These are phyloP conservation scores for Pontoporia blainvillei DNA, from an alignment of 2,113 vertebrate genomes.

Conservation along the genomic window DNA sequence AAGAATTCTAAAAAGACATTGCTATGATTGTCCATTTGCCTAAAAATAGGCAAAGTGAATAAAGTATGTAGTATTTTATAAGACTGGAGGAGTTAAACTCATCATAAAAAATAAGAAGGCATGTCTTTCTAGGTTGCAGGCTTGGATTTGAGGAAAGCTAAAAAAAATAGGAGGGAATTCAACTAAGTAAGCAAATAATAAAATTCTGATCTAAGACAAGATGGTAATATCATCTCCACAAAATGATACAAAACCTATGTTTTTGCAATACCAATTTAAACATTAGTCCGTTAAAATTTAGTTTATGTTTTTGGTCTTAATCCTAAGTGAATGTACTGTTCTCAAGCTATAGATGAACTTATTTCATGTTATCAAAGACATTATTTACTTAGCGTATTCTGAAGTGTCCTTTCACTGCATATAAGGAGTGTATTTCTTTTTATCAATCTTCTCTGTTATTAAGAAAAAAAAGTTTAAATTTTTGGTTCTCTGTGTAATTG, in stretches of 20 bases:
- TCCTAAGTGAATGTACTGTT: background rate
- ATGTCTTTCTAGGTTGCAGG: background rate
- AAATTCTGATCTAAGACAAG: background rate
- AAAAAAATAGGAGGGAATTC: background rate
- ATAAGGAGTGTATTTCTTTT: background rate
- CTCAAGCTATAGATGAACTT: background rate
- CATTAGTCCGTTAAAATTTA: background rate
- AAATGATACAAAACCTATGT: background rate
- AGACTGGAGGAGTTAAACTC: background rate
- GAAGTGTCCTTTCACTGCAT: background rate
- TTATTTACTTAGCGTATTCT: background rate
- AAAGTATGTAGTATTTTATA: background rate
- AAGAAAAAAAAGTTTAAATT: background rate
- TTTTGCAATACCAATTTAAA: background rate
- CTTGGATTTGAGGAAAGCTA: background rate
- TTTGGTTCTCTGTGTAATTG: background rate
- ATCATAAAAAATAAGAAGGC: background rate
- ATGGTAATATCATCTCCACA: background rate
- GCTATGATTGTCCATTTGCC: background rate
- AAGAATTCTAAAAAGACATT: background rate
- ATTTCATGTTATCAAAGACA: background rate
- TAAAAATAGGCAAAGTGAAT: background rate
- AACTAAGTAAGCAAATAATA: background rate
- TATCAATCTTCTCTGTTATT: background rate
- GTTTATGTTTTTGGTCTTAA: background rate